Conservation (phyloP, 1,140 invertebrate species). For the Brachionus sp. region DNA sequence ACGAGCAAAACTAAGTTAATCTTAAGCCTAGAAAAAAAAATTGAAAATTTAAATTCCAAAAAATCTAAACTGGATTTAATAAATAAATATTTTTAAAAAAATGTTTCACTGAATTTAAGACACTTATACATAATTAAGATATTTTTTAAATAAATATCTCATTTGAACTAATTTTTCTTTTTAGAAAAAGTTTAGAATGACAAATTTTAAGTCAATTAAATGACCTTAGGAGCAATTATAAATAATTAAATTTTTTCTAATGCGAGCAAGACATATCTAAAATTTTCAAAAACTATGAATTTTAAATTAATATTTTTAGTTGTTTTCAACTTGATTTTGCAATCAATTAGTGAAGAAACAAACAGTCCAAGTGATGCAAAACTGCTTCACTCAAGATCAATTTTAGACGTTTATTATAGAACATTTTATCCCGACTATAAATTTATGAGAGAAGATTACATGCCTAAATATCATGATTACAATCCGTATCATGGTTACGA, state of each 20-base stretch:
- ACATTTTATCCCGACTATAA: slow-evolving; percentile 31
- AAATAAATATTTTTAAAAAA: no score
- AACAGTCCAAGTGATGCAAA: not conserved
- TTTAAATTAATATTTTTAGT: not conserved
- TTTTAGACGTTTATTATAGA: slow-evolving; percentile 21
- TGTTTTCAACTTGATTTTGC: not conserved
- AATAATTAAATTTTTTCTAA: not conserved
- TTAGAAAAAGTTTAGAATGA: not conserved
- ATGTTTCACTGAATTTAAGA: no score
- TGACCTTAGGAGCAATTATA: not conserved
- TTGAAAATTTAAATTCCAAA: not conserved
- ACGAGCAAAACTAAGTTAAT: not conserved
- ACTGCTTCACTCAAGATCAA: not conserved
- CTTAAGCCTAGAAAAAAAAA: not conserved
- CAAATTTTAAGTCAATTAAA: not conserved
- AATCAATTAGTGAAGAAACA: not conserved
- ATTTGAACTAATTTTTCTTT: not conserved
- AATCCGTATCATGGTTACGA: not conserved
- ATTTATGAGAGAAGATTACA: not conserved
- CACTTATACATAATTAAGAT: not conserved
- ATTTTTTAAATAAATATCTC: not conserved
- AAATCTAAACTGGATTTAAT: no score
- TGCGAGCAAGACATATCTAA: not conserved
- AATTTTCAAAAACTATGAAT: not conserved
- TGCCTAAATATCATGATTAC: not conserved